phyloP scores from a whole-genome alignment of 2,888 invertebrate species.

The Unio delphinus region DNA sequence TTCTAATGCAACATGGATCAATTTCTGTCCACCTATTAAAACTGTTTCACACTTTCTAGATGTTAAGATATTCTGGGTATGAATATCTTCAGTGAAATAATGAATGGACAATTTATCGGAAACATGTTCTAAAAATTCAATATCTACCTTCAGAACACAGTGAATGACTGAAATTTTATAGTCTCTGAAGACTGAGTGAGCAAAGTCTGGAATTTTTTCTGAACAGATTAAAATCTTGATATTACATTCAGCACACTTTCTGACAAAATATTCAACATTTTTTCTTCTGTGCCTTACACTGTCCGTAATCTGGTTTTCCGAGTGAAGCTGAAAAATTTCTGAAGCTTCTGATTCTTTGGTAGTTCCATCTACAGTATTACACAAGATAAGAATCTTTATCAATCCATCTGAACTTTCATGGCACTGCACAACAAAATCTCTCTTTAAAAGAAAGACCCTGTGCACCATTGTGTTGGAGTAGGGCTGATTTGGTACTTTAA shows the following conservation, averaged over 20 bases:
- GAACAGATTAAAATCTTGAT: constrained; percentile 37
- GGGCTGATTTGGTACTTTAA: constrained; percentile 35
- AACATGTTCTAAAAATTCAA: constrained; percentile 25
- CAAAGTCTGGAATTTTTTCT: constrained; percentile 38
- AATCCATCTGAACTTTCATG: background rate
- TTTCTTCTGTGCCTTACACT: constrained; percentile 10
- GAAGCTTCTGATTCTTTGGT: constrained; percentile 3
- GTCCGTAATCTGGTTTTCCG: constrained; percentile 3
- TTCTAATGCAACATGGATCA: constrained; percentile 13
- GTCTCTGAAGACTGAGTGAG: constrained; percentile 32
- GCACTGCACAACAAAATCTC: constrained; percentile 20
- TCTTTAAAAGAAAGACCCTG: constrained; percentile 22
- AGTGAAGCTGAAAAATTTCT: constrained; percentile 11
- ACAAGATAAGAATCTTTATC: constrained; percentile 12
- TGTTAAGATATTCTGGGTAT: constrained; percentile 10
- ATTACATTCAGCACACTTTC: constrained; percentile 12
- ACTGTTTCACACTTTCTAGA: constrained; percentile 7
- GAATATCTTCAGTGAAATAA: constrained; percentile 13
- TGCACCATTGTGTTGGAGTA: constrained; percentile 27
- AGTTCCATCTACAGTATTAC: constrained; percentile 5
- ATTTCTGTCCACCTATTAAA: constrained; percentile 23
- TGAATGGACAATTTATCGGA: constrained; percentile 12
- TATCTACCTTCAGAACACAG: constrained; percentile 38
- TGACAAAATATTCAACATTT: constrained; percentile 20
- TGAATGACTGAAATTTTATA: constrained; percentile 36